Percentiles rank a stretch among this genome's conserved stretches.
phyloP scores from a whole-genome alignment of 1,140 invertebrate genomes.

The Macrobrachium rosenbergii region DNA sequence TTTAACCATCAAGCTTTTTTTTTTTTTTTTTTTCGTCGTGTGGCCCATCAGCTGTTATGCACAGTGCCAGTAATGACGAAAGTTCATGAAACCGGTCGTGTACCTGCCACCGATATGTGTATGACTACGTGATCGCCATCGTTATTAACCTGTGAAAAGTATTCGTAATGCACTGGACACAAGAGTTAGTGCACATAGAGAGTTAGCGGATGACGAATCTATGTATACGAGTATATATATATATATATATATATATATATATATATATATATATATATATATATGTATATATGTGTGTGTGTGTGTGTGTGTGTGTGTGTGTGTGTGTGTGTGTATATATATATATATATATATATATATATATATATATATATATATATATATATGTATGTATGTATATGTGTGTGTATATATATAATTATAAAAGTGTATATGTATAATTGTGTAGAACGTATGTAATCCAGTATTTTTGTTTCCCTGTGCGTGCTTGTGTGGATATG shows the following conservation, averaged over 20 bases:
- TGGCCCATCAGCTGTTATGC: no score
- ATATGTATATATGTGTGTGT: slow-evolving; percentile 5
- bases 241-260: slow-evolving; percentile 20
- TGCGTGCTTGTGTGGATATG: no score
- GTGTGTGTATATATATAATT: slow-evolving; percentile 28
- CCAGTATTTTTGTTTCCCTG: no score
- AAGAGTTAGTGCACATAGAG: neutral
- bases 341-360: slow-evolving; percentile 23
- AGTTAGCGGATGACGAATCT: neutral
- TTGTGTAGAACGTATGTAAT: neutral
- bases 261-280: slow-evolving; percentile 25
- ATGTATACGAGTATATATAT: neutral
- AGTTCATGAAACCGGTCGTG: no score
- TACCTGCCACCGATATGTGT: no score
- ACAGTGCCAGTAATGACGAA: no score
- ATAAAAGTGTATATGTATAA: slow-evolving; percentile 30
- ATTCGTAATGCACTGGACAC: no score
- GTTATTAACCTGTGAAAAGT: no score
- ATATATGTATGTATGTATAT: slow-evolving; percentile 6
- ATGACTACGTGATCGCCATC: no score
- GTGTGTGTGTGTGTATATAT: slow-evolving; percentile 10
- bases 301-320: neutral
- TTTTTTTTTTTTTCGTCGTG: no score
- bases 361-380: slow-evolving; percentile 41
- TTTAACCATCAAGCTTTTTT: no score